Conservation (phyloP, 2,888 invertebrate species). For the Ophion obscuratus region DNA sequence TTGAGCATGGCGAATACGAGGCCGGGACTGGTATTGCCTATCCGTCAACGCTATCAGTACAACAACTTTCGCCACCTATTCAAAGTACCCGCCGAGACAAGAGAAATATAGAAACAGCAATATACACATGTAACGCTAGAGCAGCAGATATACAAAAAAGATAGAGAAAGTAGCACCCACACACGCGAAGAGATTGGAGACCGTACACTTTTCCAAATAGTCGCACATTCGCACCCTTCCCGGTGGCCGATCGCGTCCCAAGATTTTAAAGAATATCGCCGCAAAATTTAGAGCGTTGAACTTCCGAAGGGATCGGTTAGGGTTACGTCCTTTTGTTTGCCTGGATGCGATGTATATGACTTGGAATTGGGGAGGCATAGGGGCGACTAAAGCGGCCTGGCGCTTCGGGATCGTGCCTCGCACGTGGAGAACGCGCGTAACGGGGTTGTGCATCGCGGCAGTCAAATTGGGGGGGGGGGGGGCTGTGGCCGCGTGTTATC, state of each 20-base stretch:
- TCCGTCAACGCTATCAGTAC: conserved; percentile 81
- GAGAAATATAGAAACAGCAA: conserved; percentile 15
- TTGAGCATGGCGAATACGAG: conserved; percentile 55
- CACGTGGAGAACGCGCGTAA: conserved; percentile 37
- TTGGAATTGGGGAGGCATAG: not conserved
- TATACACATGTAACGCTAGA: not conserved
- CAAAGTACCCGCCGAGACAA: conserved; percentile 36
- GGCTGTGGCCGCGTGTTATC: conserved; percentile 77
- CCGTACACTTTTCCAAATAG: conserved; percentile 50
- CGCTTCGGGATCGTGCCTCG: conserved; percentile 12
- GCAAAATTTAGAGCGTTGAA: conserved; percentile 80
- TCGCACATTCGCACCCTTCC: conserved; percentile 46
- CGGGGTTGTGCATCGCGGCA: conserved; percentile 38
- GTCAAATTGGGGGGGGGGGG: conserved; percentile 54
- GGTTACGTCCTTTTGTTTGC: conserved; percentile 24
- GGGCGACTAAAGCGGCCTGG: conserved; percentile 5
- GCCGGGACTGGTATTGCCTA: conserved; percentile 66
- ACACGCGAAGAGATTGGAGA: not conserved
- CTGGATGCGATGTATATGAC: not conserved
- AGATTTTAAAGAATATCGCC: conserved; percentile 70
- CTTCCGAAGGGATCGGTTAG: not conserved
- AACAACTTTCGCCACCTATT: conserved; percentile 60
- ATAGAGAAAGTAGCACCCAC: not conserved
- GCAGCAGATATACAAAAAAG: conserved; percentile 6
- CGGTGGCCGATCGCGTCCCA: conserved; percentile 48